Percentiles rank a stretch among this genome's conserved stretches.
Evolutionary conservation across 2,888 invertebrate species (phyloP).

Genomic region (Cryptocheilus praepositus): DNA sequence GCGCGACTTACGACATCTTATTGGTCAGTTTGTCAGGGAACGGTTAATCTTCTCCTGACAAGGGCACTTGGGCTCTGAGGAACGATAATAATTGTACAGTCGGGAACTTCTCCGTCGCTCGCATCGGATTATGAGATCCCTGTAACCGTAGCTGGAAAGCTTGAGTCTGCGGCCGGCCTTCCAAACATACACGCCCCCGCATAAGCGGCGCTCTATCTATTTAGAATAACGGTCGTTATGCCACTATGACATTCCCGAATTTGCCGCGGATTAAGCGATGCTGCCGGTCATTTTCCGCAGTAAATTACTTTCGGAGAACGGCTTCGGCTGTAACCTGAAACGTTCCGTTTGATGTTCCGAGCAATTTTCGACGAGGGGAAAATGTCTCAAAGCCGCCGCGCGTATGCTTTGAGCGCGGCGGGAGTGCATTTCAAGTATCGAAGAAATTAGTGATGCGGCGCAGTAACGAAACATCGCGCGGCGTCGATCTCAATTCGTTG

Average conservation of each 20-base stretch:
- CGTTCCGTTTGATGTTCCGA: no score
- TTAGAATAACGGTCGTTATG: constrained; percentile 9
- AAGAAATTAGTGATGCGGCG: no score
- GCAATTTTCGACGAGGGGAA: no score
- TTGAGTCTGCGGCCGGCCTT: constrained; percentile 23
- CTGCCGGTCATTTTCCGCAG: no score
- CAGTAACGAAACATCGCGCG: no score
- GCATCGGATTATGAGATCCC: constrained; percentile 54
- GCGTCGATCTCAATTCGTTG: no score
- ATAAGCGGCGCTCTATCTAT: constrained; percentile 4
- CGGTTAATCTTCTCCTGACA: constrained; percentile 47
- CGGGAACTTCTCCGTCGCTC: constrained; percentile 39
- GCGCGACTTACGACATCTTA: neutral
- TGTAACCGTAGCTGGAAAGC: constrained; percentile 40
- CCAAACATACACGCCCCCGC: constrained; percentile 18
- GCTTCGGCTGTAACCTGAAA: no score
- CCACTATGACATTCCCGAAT: constrained; percentile 1
- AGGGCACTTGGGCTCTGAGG: constrained; percentile 51
- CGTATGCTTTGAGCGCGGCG: no score
- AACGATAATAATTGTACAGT: constrained; percentile 58
- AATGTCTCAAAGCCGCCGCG: no score
- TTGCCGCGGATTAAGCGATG: constrained; percentile 4
- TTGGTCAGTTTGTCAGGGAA: constrained; percentile 30
- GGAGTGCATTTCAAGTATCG: no score
- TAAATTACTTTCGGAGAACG: no score